Conservation (phyloP, 2,888 invertebrate species). For the Lycia hirtaria region DNA sequence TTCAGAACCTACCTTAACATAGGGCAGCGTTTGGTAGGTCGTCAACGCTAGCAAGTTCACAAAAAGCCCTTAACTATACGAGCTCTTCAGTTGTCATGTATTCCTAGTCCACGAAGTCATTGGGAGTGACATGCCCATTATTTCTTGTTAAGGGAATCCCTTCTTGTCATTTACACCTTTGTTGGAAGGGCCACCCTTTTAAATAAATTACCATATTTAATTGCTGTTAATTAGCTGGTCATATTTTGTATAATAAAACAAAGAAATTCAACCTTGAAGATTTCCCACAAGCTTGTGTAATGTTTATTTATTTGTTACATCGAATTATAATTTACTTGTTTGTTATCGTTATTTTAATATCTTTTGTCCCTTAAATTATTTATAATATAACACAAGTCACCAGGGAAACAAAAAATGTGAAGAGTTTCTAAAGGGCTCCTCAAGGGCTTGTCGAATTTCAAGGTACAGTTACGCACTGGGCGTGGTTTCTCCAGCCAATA, state of each 20-base stretch:
- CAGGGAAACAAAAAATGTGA: constrained; percentile 70
- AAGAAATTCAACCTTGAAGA: background rate
- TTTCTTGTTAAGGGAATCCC: constrained; percentile 75
- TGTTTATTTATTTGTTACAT: constrained; percentile 11
- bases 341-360: constrained; percentile 59
- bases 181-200: constrained; percentile 43
- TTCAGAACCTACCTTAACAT: constrained; percentile 34
- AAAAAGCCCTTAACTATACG: constrained; percentile 48
- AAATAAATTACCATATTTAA: constrained; percentile 60
- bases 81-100: constrained; percentile 57
- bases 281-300: background rate
- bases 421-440: constrained; percentile 73
- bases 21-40: constrained; percentile 38
- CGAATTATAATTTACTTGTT: constrained; percentile 47
- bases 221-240: constrained; percentile 59
- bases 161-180: constrained; percentile 78
- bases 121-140: constrained; percentile 86
- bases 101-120: constrained; percentile 84
- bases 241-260: constrained; percentile 30
- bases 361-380: constrained; percentile 84
- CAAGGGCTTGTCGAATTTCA: constrained; percentile 78
- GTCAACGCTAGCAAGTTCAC: constrained; percentile 30
- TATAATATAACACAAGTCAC: constrained; percentile 85
- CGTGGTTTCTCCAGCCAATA: constrained; percentile 78
- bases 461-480: constrained; percentile 80